A percentile compares a stretch with the other conserved stretches of the same genome.
These are phyloP conservation scores for Amia ocellicauda DNA, from an alignment of 2,113 vertebrate genomes.

Conservation along the genomic window DNA sequence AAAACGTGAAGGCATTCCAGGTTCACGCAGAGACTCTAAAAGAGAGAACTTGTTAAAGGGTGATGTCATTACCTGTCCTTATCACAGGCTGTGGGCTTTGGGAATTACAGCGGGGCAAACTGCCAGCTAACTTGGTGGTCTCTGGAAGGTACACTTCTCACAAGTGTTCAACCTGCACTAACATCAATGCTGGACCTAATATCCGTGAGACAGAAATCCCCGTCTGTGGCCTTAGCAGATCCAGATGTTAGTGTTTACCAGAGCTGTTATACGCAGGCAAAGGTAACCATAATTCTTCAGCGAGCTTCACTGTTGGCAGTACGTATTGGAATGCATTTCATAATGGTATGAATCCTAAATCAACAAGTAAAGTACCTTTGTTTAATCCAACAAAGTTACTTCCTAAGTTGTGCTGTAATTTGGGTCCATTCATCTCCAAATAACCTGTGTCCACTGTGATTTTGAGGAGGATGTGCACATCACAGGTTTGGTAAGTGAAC, in stretches of 20 bases:
- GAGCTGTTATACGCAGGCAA: conserved; percentile 29
- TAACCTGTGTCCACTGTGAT: background rate
- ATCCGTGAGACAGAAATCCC: conserved; percentile 42
- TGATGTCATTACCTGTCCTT: too few relatives aligned
- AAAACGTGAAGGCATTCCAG: too few relatives aligned
- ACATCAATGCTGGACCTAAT: conserved; percentile 36
- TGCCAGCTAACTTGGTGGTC: too few relatives aligned
- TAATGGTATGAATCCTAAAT: conserved; percentile 26
- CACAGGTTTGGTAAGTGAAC: background rate
- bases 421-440: background rate
- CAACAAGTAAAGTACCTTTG: conserved; percentile 15
- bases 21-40: too few relatives aligned
- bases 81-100: too few relatives aligned
- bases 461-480: background rate
- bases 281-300: conserved; percentile 39
- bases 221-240: conserved; percentile 28
- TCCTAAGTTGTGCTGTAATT: background rate
- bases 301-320: conserved; percentile 48
- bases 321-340: conserved; percentile 44
- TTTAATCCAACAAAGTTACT: background rate
- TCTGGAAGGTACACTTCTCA: conserved; percentile 14
- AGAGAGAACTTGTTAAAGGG: too few relatives aligned
- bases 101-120: too few relatives aligned
- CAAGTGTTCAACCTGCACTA: conserved; percentile 20
- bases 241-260: conserved; percentile 52